Base-by-base conservation (phyloP, 2,888 invertebrate genomes). In the Drosophila mayaguana region DNA sequence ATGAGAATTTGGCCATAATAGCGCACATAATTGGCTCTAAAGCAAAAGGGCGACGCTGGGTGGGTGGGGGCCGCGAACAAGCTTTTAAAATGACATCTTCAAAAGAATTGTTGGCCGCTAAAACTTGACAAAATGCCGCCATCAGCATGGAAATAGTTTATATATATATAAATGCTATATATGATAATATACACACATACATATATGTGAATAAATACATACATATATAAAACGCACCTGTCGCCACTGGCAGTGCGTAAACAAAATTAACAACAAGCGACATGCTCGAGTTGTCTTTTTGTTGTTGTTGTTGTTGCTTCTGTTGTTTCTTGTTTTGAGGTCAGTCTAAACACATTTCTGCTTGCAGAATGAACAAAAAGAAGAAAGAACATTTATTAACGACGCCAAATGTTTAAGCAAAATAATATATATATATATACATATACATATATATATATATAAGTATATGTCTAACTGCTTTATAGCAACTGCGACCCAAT, bases 1-100 rank as follows among this genome's bases (percentile, higher is more conserved):
- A 88, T 86, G 86, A 75, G 89, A 87, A 85, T 87, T 85, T 84
- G 79, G 83, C 85, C 86, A 85, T 89, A 88, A 89, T 86, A 84
- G 88, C 78, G 71, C 78, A 69, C 86, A 89, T 86, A 86, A 86
- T 86, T 86, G 85, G 88, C 82, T 75, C 72, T 81, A 76, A 88
- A 71, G 51, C 65, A 63, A 53, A 38, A 38, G 53, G 53, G 53
- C 53, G 53, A 22, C 34, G 53, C 51, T 20, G 42, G 42, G 0
- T 14, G 45, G 25, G 16, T 9, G 46, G 1, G 38, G 16, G 42
- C 18, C 60, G 66, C 38, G 38, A 63, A 60, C 63, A 67, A 73
- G 72, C 82, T 78, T 82, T 78, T 63, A 78, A 80, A 78, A 59
- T 87, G 87, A 84, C 81, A 83, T 61, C 56, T 63, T 62, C 83